These are phyloP conservation scores for Huso huso DNA, from an alignment of 2,797 vertebrate genomes.

Conservation along the genomic window DNA sequence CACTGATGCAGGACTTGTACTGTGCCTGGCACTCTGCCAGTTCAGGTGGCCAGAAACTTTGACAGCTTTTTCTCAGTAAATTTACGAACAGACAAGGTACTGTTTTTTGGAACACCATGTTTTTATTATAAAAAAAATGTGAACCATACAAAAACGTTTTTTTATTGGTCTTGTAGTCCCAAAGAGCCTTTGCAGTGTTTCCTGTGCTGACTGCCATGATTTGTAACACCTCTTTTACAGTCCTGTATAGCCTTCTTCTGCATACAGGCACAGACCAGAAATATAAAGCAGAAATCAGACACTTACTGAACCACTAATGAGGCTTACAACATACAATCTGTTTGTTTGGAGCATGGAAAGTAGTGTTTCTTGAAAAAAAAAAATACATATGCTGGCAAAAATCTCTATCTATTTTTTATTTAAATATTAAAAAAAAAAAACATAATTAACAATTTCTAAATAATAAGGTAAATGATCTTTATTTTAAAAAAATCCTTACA, in stretches of 20 bases:
- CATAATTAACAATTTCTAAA: no score
- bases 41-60: not conserved
- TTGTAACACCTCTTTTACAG: not conserved
- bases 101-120: not conserved
- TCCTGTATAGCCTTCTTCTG: not conserved
- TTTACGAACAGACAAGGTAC: not conserved
- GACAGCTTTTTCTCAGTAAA: not conserved
- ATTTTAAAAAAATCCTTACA: no score
- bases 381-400: no score
- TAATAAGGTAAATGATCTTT: no score
- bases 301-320: no score
- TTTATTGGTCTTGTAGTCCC: not conserved
- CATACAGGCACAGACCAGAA: not conserved
- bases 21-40: not conserved
- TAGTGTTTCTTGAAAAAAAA: no score
- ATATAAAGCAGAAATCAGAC: not conserved
- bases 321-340: no score
- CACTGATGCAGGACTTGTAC: not conserved
- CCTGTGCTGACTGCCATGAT: not conserved
- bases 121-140: constrained; percentile 1
- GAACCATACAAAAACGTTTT: not conserved
- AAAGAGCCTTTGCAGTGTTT: not conserved
- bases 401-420: no score
- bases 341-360: no score
- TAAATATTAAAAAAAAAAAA: no score